Conservation (phyloP, 2,888 invertebrate species). For the Hartigia nigra region DNA sequence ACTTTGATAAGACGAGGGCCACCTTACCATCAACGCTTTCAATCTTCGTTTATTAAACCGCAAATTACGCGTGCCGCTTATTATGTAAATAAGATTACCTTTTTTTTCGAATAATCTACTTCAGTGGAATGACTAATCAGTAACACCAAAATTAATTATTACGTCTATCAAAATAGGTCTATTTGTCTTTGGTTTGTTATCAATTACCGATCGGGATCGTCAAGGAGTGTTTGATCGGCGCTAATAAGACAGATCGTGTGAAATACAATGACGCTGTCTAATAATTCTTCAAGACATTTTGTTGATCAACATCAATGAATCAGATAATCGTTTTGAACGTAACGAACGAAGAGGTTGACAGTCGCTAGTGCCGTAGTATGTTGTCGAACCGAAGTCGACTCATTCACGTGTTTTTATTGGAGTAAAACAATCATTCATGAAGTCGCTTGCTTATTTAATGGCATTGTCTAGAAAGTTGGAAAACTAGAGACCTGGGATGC, state of each 20-base stretch:
- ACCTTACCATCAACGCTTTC: background rate
- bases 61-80: slow-evolving; percentile 6
- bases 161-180: background rate
- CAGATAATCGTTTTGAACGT: slow-evolving; percentile 24
- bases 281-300: background rate
- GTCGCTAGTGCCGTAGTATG: background rate
- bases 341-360: background rate
- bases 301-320: background rate
- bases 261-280: background rate
- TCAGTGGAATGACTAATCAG: background rate
- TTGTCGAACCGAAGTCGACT: background rate
- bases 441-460: background rate
- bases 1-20: slow-evolving; percentile 33
- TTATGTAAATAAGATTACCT: slow-evolving; percentile 13
- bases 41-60: background rate
- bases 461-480: background rate
- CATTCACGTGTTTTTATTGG: background rate
- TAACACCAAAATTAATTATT: background rate
- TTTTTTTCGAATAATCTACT: background rate
- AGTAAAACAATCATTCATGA: background rate
- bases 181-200: slow-evolving; percentile 39
- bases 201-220: slow-evolving; percentile 36
- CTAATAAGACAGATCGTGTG: slow-evolving; percentile 28
- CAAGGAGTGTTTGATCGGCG: slow-evolving; percentile 37
- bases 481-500: background rate